Evolutionary conservation across 2,113 vertebrate genomes (phyloP).

Genomic region (Ellobius talpinus): DNA sequence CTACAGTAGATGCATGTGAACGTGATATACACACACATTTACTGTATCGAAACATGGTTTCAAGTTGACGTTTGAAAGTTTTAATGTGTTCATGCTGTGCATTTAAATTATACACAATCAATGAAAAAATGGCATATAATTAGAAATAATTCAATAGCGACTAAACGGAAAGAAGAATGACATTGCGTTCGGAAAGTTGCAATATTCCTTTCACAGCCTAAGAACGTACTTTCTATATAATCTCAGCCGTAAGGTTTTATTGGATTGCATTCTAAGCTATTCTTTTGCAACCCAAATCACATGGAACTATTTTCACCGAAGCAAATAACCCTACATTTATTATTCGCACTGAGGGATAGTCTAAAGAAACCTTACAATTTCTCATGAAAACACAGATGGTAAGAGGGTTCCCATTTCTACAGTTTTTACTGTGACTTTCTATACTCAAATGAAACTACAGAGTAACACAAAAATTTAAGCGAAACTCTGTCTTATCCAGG

Average conservation of each 20-base stretch:
- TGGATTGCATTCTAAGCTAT: conserved; percentile 79
- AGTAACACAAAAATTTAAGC: conserved; percentile 76
- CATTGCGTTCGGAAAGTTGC: conserved; percentile 88
- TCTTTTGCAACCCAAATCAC: conserved; percentile 81
- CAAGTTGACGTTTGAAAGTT: conserved; percentile 78
- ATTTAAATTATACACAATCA: conserved; percentile 85
- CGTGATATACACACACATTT: conserved; percentile 80
- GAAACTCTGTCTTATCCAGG: conserved; percentile 60
- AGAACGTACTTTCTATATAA: conserved; percentile 82
- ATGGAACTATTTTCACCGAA: conserved; percentile 70
- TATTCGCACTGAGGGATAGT: conserved; percentile 70
- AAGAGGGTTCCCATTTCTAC: conserved; percentile 68
- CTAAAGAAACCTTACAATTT: conserved; percentile 78
- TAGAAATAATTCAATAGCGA: conserved; percentile 84
- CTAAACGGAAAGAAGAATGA: conserved; percentile 81
- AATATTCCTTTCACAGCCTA: conserved; percentile 89
- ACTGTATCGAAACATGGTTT: conserved; percentile 85
- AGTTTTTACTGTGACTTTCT: conserved; percentile 74
- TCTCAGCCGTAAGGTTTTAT: conserved; percentile 80
- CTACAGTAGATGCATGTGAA: conserved; percentile 80
- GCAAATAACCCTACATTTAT: conserved; percentile 69
- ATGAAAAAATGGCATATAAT: conserved; percentile 87
- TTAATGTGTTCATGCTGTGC: conserved; percentile 85
- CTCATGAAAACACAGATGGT: conserved; percentile 30
- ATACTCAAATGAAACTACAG: conserved; percentile 84